These are phyloP conservation scores for Phrynocephalus versicolor DNA, from an alignment of 2,113 vertebrate genomes.

Conservation along the genomic window DNA sequence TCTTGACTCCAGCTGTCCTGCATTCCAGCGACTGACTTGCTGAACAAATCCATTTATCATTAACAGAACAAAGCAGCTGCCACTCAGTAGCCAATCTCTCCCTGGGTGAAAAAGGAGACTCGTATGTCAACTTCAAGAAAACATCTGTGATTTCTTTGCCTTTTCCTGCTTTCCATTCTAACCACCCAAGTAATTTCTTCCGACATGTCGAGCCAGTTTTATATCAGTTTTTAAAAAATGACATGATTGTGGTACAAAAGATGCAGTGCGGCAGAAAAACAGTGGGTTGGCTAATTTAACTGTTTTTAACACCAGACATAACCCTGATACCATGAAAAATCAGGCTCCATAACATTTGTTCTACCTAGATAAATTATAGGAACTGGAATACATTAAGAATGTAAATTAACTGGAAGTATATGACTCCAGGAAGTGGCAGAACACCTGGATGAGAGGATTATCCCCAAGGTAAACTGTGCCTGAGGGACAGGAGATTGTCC, in stretches of 20 bases:
- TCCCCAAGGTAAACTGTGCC: too few species aligned
- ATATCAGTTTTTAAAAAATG: not conserved
- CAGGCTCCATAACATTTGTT: too few species aligned
- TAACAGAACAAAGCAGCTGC: slow-evolving; percentile 61
- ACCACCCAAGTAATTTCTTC: not conserved
- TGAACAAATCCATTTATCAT: slow-evolving; percentile 57
- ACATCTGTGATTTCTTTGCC: slow-evolving; percentile 29
- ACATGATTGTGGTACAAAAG: not conserved
- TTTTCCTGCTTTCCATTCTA: not conserved
- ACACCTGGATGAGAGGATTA: too few species aligned
- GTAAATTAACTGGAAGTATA: too few species aligned
- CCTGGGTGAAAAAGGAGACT: slow-evolving; percentile 11
- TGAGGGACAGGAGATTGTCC: too few species aligned
- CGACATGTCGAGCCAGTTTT: not conserved
- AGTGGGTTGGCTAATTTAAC: not conserved
- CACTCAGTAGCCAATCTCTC: slow-evolving; percentile 40
- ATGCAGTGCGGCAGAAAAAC: not conserved
- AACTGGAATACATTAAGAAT: too few species aligned
- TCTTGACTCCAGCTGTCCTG: not conserved
- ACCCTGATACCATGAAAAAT: too few species aligned
- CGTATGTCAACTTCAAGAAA: not conserved
- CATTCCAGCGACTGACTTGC: slow-evolving; percentile 12
- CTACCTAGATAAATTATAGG: too few species aligned
- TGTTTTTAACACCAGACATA: too few species aligned
- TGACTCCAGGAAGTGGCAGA: too few species aligned